Evolutionary conservation across 2,113 vertebrate genomes (phyloP), one percentile per base, ranked within the genome.

Genomic region (Okapia johnstoni): DNA sequence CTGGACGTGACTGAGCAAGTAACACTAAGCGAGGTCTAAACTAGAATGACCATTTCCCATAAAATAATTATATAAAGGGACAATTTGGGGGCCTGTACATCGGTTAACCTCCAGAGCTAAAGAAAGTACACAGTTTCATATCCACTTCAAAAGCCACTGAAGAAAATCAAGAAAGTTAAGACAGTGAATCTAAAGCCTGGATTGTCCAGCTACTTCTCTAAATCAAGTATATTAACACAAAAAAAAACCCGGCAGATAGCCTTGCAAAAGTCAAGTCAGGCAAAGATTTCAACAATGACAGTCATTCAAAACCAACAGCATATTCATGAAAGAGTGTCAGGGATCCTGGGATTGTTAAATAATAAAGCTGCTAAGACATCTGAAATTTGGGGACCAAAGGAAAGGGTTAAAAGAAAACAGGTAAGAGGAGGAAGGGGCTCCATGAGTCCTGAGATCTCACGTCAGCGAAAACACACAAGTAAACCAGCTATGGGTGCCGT

Each of bases 161-260:
- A 33, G 73, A 96, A 96, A 94, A 93, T 57, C 63, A 85, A 93
- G 16, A 87, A 88, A 88, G 33, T 52, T 25, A 94, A 94, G 13
- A 70, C 26, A 55, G 33, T 55, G 13, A 96, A 66, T 46, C 14
- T 70, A 19, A 87, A 92, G 33, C 57, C 63, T 94, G 70, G 26
- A 93, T 83, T 92, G 36, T 95, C 17, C 8, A 96, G 48, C 30
- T 76, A 86, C 81, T 73, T 90, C 79, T 92, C 55, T 86, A 91
- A 92, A 85, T 88, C 57, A 94, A 94, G 60, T 28, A 50, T 73
- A 77, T 85, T 63, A 94, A 90, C 30, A 70, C 30, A 76, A 2
- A 57, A 84, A 96, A 58, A 57, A 17, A 61, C n/a, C 2, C 40
- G 77, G 15, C 15, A 97, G 83, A 36, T 40, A 7, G 5, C 10